A percentile compares a stretch with the other conserved stretches of the same genome.
These are phyloP conservation scores for Scelioninae gen. 2 DNA, from an alignment of 2,888 invertebrate species.

Conservation along the genomic window DNA sequence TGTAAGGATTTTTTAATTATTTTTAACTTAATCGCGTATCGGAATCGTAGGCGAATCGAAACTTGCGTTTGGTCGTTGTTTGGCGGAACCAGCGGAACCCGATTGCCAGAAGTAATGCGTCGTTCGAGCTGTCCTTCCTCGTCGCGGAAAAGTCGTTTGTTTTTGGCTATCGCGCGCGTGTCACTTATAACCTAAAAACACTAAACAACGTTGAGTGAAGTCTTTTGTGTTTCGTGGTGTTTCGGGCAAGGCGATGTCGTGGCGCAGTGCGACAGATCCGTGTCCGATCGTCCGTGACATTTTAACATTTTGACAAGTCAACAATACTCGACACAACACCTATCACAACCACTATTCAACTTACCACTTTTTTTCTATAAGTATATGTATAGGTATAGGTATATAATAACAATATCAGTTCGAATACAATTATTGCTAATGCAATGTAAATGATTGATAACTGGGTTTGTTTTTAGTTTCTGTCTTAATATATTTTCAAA, in stretches of 20 bases:
- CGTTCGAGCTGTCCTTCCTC: slow-evolving; percentile 42
- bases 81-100: slow-evolving; percentile 10
- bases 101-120: slow-evolving; percentile 35
- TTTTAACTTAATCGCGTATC: slow-evolving; percentile 61
- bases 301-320: slow-evolving; percentile 10
- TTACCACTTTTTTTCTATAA: neutral
- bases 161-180: slow-evolving; percentile 61
- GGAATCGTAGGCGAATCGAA: slow-evolving; percentile 55
- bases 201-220: slow-evolving; percentile 2
- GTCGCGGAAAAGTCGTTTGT: slow-evolving; percentile 47
- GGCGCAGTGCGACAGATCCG: slow-evolving; percentile 8
- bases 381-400: neutral
- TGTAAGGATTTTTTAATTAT: slow-evolving; percentile 67
- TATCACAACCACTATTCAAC: neutral
- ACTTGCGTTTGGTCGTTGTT: slow-evolving; percentile 30
- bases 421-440: no score
- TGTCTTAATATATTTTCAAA: no score
- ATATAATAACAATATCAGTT: no score
- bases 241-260: slow-evolving; percentile 34
- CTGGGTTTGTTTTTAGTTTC: no score
- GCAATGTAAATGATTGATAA: no score
- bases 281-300: slow-evolving; percentile 6
- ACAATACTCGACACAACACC: no score
- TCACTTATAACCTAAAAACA: slow-evolving; percentile 66
- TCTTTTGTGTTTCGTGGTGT: neutral